These are phyloP conservation scores for Holacanthella duospinosa DNA, from an alignment of 2,888 invertebrate genomes.

Conservation along the genomic window DNA sequence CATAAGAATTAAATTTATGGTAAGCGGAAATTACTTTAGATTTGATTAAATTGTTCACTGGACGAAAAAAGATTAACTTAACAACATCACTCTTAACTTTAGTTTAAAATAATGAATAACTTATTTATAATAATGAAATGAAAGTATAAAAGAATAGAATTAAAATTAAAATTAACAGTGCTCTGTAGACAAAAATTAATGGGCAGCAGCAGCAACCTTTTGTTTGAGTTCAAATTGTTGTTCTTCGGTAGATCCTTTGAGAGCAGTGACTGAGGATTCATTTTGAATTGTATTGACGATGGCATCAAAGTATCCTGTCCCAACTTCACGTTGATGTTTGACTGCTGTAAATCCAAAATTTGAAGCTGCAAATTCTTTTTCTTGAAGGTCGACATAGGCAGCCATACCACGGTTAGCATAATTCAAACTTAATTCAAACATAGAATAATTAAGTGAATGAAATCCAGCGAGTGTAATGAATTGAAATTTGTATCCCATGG, in stretches of 20 bases:
- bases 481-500: slow-evolving; percentile 43
- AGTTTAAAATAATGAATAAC: no score
- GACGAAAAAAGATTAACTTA: no score
- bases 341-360: slow-evolving; percentile 41
- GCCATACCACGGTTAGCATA: slow-evolving; percentile 40
- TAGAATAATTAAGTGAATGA: slow-evolving; percentile 41
- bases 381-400: slow-evolving; percentile 41
- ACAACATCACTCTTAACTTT: no score
- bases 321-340: slow-evolving; percentile 43
- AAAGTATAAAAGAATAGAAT: background rate
- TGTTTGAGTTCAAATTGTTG: slow-evolving; percentile 39
- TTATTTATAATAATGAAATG: background rate
- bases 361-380: slow-evolving; percentile 40
- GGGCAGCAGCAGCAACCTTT: background rate
- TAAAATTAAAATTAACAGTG: background rate
- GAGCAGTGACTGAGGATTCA: slow-evolving; percentile 38
- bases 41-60: no score
- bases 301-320: slow-evolving; percentile 42
- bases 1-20: no score
- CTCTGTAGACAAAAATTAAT: background rate
- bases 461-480: slow-evolving; percentile 43
- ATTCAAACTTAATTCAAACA: slow-evolving; percentile 41
- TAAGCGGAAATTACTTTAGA: no score
- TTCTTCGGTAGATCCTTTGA: slow-evolving; percentile 41
- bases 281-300: slow-evolving; percentile 39